Evolutionary conservation across 2,888 invertebrate genomes (phyloP), one percentile per base, ranked within the genome.

Genomic region (Oscheius sp.): DNA sequence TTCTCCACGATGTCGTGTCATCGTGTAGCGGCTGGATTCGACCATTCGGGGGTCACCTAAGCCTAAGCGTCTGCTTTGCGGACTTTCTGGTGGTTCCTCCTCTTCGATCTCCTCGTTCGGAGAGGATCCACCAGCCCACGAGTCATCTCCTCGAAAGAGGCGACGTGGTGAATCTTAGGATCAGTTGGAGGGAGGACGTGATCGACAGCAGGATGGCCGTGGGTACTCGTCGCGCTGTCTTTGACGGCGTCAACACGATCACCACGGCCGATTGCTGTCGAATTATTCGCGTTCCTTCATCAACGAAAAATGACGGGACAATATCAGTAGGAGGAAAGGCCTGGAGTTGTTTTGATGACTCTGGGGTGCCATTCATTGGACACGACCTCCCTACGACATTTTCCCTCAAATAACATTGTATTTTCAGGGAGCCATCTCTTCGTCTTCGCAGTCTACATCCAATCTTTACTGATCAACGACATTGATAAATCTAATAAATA

Each of bases 11-110:
- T n/a, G 12, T 61, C 61, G 61, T 61, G 61, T 61, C 16, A 43
- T 23, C 25, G 61, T 16, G 43, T n/a, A 27, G 25, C 29, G 21
- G 61, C 43, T 18, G 61, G 61, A 61, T 61, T 16, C 41, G 61
- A 43, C 61, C 21, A 43, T 7, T 43, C 6, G 21, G 21, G 61
- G 45, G 18, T 21, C 55, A 21, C 43, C 61, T 61, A 61, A 61
- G 61, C 61, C 61, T 61, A 61, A 61, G 61, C 61, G 58, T 58
- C 58, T 27, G 58, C 29, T 13, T 49, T 13, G 25, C 58, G 58
- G 58, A 58, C 58, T 27, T 5, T 18, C 9, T 5, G n/a, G 58
- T 13, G 27, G 1, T 29, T 35, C 9, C 35, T 58, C 29, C 12
- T 9, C 58, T 29, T n/a, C 13, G 16, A n/a, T 35, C 9, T 9